These are phyloP conservation scores for Strigamia crassipes DNA, from an alignment of 2,888 invertebrate species.

Conservation along the genomic window DNA sequence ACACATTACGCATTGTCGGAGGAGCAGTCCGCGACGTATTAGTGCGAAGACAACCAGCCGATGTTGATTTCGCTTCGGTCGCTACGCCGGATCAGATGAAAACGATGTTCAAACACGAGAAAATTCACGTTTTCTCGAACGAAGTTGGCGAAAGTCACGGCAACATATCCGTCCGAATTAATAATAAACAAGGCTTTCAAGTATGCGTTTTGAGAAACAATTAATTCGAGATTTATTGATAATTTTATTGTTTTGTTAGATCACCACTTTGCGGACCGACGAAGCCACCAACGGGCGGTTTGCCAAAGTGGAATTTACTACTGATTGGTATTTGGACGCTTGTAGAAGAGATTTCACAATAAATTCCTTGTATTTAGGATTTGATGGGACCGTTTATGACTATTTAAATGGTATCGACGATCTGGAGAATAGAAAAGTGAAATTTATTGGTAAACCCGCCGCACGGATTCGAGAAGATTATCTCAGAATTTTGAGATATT, in stretches of 20 bases:
- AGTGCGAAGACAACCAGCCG: slow-evolving; percentile 78
- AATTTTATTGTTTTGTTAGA: slow-evolving; percentile 53
- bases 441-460: slow-evolving; percentile 91
- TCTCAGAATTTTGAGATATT: slow-evolving; percentile 83
- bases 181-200: slow-evolving; percentile 93
- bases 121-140: slow-evolving; percentile 92
- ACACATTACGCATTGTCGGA: slow-evolving; percentile 91
- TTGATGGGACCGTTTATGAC: slow-evolving; percentile 90
- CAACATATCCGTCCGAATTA: slow-evolving; percentile 91
- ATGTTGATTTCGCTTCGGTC: slow-evolving; percentile 96
- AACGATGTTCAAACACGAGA: slow-evolving; percentile 81
- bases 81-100: slow-evolving; percentile 98
- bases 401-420: slow-evolving; percentile 95
- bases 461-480: slow-evolving; percentile 93
- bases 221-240: background rate
- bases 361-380: slow-evolving; percentile 94
- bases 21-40: slow-evolving; percentile 92
- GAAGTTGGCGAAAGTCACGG: slow-evolving; percentile 88
- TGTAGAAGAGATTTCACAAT: slow-evolving; percentile 94
- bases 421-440: slow-evolving; percentile 73
- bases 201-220: slow-evolving; percentile 57
- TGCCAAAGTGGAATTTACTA: slow-evolving; percentile 93
- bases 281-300: slow-evolving; percentile 89
- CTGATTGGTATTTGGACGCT: slow-evolving; percentile 90
- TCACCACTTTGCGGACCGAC: slow-evolving; percentile 91